Evolutionary conservation across 1,140 invertebrate genomes (phyloP), one percentile per base, ranked within the genome.

Genomic region (Magallana ariakensis): DNA sequence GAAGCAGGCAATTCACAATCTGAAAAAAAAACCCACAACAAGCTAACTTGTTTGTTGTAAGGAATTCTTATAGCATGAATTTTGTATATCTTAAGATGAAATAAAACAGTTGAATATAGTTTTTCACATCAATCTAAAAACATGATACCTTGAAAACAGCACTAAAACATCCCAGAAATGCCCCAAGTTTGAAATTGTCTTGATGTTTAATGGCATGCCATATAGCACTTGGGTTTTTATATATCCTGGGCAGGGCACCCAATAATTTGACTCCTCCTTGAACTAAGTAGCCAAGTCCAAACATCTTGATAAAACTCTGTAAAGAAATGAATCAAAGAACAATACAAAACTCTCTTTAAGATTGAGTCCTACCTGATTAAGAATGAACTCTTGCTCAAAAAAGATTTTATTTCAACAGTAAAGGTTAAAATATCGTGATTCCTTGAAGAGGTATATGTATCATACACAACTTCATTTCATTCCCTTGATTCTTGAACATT

Each of bases 1-100:
- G 90, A 33, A 94, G 86, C 15, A 92, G 57, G 89, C 94, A 95
- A 88, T 92, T 94, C 16, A 94, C 87, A 75, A 82, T 87, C 94
- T 94, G 86, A 57, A 84, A 90, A 13, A 88, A 15, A 84, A 1
- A 2, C 2, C 33, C 2, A 46, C 33, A 46, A 46, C 5, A 46
- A 46, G 33, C 33, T 46, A 46, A 46, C 33, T 46, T 46, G 33
- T 46, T 2, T 46, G 33, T 46, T 4, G 33, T 46, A 5, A 46
- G 33, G 33, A 46, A 46, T 46, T 46, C 33, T 46, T 46, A 46
- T 0, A 46, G 5, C 2, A 46, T 46, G 5, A 46, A 46, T 46
- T 46, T 5, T 46, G 33, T 4, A 46, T 46, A 46, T 46, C 5
- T 46, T 46, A 5, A 46, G 5, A 46, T 46, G 33, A 46, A 46